A percentile compares a stretch with the other conserved stretches of the same genome.
These are phyloP conservation scores for Linyphia triangularis DNA, from an alignment of 2,888 invertebrate genomes.

Conservation along the genomic window DNA sequence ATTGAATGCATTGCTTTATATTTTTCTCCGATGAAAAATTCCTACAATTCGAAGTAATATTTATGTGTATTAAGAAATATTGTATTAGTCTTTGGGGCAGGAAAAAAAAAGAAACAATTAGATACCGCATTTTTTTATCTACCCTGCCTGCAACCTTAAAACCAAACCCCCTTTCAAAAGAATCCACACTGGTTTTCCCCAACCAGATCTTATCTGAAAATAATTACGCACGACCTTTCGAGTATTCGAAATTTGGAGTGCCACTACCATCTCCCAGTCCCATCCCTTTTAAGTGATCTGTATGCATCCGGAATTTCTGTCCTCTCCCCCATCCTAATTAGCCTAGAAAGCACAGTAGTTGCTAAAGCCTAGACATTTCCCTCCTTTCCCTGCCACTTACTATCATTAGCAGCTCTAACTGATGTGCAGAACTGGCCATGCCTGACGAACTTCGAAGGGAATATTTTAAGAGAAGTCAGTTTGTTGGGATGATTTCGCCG, in stretches of 20 bases:
- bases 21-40: no score
- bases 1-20: no score
- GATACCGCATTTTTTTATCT: no score
- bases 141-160: no score
- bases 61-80: no score
- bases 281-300: background rate
- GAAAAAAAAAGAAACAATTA: no score
- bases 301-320: background rate
- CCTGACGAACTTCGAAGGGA: constrained; percentile 59
- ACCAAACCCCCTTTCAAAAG: no score
- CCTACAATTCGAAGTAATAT: no score
- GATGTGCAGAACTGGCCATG: constrained; percentile 61
- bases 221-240: constrained; percentile 28
- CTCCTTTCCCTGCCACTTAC: constrained; percentile 22
- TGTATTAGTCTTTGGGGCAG: no score
- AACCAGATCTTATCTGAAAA: constrained; percentile 51
- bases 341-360: constrained; percentile 76
- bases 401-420: constrained; percentile 67
- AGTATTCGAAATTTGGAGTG: constrained; percentile 11
- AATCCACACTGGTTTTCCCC: no score
- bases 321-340: constrained; percentile 58
- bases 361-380: constrained; percentile 43
- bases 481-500: background rate
- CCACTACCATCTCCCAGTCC: background rate
- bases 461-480: constrained; percentile 16